Percentiles rank a stretch among this genome's conserved stretches.
These are phyloP conservation scores for Rutpela maculata DNA, from an alignment of 2,888 invertebrate species.

Conservation along the genomic window DNA sequence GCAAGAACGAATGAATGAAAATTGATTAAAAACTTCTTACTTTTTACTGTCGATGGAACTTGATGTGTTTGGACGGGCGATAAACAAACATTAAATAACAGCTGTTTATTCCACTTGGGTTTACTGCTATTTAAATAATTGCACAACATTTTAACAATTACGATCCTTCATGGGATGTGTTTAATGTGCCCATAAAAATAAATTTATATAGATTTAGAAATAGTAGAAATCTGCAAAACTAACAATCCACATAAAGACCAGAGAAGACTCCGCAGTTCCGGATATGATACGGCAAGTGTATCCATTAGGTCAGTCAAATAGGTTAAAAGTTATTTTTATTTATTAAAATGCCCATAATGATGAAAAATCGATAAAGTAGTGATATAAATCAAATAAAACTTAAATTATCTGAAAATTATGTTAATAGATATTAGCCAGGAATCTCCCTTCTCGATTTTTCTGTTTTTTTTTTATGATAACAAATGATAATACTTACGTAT, in stretches of 20 bases:
- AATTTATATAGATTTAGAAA: neutral
- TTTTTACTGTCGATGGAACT: neutral
- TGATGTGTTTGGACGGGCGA: neutral
- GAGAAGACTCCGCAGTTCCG: constrained; percentile 10
- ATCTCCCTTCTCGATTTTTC: too few species aligned
- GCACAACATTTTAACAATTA: constrained; percentile 25
- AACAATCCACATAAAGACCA: constrained; percentile 18
- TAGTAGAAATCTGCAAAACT: constrained; percentile 31
- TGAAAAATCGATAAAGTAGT: too few species aligned
- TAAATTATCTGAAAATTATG: too few species aligned
- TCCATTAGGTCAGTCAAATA: too few species aligned
- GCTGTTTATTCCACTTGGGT: neutral
- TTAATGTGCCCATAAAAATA: constrained; percentile 40
- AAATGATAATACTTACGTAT: too few species aligned
- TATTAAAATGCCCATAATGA: too few species aligned
- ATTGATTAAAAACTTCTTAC: neutral
- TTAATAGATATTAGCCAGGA: too few species aligned
- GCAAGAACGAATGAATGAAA: constrained; percentile 4
- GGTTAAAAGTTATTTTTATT: too few species aligned
- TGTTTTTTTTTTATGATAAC: too few species aligned
- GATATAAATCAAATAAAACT: too few species aligned
- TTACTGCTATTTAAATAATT: constrained; percentile 8
- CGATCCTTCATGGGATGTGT: constrained; percentile 42
- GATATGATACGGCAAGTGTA: neutral
- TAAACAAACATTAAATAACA: constrained; percentile 20